Base-by-base conservation (phyloP, 1,140 invertebrate species). In the Caenorhabditis inopinata region DNA sequence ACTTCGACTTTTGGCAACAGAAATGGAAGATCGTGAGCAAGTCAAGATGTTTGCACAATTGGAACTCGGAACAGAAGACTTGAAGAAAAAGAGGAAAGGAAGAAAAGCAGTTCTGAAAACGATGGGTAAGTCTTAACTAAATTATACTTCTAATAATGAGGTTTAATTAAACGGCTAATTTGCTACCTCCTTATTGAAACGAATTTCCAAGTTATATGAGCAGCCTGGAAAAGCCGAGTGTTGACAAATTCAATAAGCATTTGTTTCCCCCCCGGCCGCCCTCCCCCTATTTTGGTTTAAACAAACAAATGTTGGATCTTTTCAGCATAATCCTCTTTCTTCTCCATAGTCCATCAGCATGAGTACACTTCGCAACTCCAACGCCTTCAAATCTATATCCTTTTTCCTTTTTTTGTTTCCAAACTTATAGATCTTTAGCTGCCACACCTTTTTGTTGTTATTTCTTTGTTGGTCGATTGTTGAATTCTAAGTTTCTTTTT, bases 21-120 rank as follows among this genome's bases (percentile, higher is more conserved):
- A 93, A 78, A 90, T 94, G n/a, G 95, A 96, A 89, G 92, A 93
- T 82, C 90, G 91, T n/a, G 92, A 95, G 83, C 92, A 93, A 74
- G 91, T 94, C 16, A 92, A 93, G 85, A 90, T 96, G 79, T 98
- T 98, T 90, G 91, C 90, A 78, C 95, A 96, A 42, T 91, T 48
- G 6, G 48, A 76, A 53, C 25, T 76, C 3, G 46, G 91, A 68
- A 90, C 92, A 29, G 92, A 91, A 46, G 92, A 92, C 35, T 93
- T 92, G 86, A 93, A 92, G 78, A 91, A 90, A 68, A 92, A 91
- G 85, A 91, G 92, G 73, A 92, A 93, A 84, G 92, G 92, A 91
- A 42, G 89, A 90, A 89, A 93, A 85, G 92, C 92, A n/a, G 58
- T 68, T 29, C n/a, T 68, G n/a, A 68, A 68, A 18, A 68, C 58